Evolutionary conservation across 2,888 invertebrate genomes (phyloP).

Genomic region (Idaea dimidiata): DNA sequence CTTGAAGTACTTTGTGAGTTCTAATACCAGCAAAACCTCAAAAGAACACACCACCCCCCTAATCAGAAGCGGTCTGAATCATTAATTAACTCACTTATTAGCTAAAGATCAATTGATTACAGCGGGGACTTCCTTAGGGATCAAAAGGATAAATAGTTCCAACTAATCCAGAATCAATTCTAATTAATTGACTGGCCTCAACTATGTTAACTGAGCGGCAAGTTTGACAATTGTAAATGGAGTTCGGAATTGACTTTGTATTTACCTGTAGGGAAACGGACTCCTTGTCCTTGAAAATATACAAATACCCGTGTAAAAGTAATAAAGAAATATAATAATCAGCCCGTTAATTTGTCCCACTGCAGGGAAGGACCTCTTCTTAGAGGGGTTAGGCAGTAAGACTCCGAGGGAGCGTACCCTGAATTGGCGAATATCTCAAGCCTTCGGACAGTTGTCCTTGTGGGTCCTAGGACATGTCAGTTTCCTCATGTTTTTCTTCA

Average conservation of each 20-base stretch:
- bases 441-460: too few relatives aligned
- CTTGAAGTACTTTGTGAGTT: too few relatives aligned
- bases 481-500: too few relatives aligned
- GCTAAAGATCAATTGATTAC: neutral
- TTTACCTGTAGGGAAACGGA: conserved; percentile 24
- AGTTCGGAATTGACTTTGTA: neutral
- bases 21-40: neutral
- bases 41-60: neutral
- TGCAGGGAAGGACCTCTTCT: too few relatives aligned
- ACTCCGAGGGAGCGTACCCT: too few relatives aligned
- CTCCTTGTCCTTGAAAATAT: too few relatives aligned
- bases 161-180: neutral
- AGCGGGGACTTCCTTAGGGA: neutral
- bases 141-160: neutral
- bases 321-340: too few relatives aligned
- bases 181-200: neutral
- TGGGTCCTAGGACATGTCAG: too few relatives aligned
- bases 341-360: too few relatives aligned
- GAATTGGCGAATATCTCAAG: too few relatives aligned
- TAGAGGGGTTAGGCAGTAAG: too few relatives aligned
- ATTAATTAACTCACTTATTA: neutral
- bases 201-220: neutral
- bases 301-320: too few relatives aligned
- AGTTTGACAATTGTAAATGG: neutral
- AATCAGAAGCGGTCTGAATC: neutral